phyloP scores from a whole-genome alignment of 1,140 invertebrate genomes.

The Orius laevigatus region DNA sequence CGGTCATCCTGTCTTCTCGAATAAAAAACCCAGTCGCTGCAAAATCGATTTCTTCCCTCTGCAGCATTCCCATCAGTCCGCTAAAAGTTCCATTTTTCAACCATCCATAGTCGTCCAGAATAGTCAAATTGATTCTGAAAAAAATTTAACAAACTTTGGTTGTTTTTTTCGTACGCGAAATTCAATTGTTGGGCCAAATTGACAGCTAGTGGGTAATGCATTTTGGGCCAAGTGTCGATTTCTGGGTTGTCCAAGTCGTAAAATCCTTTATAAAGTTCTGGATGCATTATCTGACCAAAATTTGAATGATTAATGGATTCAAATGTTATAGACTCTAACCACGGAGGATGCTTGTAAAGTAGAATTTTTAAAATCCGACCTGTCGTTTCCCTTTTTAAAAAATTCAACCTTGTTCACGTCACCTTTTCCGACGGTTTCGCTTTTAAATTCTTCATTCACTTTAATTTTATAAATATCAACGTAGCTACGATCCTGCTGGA shows the following conservation, averaged over 20 bases:
- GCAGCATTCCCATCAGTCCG: slow-evolving; percentile 33
- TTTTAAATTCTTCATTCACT: too few species aligned
- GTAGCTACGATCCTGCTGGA: too few species aligned
- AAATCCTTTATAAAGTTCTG: too few species aligned
- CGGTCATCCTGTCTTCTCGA: slow-evolving; percentile 31
- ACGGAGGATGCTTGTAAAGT: too few species aligned
- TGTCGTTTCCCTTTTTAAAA: too few species aligned
- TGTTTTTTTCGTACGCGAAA: slow-evolving; percentile 12
- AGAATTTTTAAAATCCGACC: too few species aligned
- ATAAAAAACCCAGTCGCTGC: slow-evolving; percentile 34
- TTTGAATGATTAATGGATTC: too few species aligned
- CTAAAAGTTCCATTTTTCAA: slow-evolving; percentile 33
- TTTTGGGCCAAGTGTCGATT: slow-evolving; percentile 14
- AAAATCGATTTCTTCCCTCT: slow-evolving; percentile 33
- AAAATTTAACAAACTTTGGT: background rate
- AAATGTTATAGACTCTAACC: too few species aligned
- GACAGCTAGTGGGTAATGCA: slow-evolving; percentile 12
- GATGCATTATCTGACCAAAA: too few species aligned
- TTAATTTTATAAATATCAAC: too few species aligned
- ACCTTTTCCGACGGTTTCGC: too few species aligned
- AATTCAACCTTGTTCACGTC: too few species aligned
- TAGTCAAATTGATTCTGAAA: background rate
- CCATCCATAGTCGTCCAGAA: slow-evolving; percentile 28
- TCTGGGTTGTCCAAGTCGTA: background rate
- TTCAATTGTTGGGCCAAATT: slow-evolving; percentile 15